These are phyloP conservation scores for Euwallacea similis DNA, from an alignment of 1,140 invertebrate genomes.

Conservation along the genomic window DNA sequence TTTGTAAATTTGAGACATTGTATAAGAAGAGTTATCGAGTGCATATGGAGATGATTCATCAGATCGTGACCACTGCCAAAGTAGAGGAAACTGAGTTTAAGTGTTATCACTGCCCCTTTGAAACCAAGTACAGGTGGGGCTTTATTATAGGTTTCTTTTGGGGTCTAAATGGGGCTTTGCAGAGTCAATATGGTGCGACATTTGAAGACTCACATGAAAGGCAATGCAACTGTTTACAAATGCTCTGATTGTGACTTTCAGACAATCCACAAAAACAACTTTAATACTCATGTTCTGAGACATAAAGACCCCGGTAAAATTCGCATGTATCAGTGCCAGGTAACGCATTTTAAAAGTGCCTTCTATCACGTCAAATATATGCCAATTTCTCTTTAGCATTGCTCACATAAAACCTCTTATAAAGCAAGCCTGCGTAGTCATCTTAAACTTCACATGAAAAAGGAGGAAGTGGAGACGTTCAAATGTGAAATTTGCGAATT, in stretches of 20 bases:
- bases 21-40: constrained; percentile 22
- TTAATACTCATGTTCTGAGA: constrained; percentile 27
- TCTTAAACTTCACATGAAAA: constrained; percentile 25
- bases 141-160: not conserved
- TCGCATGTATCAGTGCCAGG: constrained; percentile 21
- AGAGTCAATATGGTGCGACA: constrained; percentile 29
- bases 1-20: constrained; percentile 19
- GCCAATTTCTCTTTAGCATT: constrained; percentile 19
- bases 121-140: constrained; percentile 21
- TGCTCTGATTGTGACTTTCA: constrained; percentile 25
- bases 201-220: constrained; percentile 25
- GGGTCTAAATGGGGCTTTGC: not conserved
- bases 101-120: constrained; percentile 29
- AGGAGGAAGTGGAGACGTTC: constrained; percentile 24
- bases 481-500: constrained; percentile 21
- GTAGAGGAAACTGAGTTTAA: constrained; percentile 10
- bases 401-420: constrained; percentile 22
- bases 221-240: constrained; percentile 12
- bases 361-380: too few relatives aligned
- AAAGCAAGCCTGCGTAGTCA: constrained; percentile 20
- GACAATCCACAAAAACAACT: constrained; percentile 28
- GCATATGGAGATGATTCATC: constrained; percentile 29
- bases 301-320: constrained; percentile 25
- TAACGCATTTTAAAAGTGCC: not conserved
- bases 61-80: not conserved